Percentiles rank a stretch among this genome's conserved stretches.
Evolutionary conservation across 2,888 invertebrate genomes (phyloP).

Genomic region (Rhamphomyia laevipes): DNA sequence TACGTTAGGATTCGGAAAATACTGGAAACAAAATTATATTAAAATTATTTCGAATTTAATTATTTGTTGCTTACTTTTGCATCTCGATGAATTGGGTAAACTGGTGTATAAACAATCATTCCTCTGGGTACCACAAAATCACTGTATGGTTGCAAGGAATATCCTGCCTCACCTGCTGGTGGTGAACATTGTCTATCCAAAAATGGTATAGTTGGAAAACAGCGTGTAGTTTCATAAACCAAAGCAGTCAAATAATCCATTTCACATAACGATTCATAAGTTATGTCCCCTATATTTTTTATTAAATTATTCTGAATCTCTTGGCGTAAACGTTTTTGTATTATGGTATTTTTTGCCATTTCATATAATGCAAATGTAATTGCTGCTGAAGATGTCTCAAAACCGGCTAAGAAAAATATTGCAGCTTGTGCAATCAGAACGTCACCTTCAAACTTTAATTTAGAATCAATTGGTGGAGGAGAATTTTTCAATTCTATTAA

Average conservation of each 20-base stretch:
- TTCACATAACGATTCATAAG: constrained; percentile 36
- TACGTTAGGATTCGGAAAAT: background rate
- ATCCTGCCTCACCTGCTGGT: constrained; percentile 17
- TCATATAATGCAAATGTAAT: constrained; percentile 37
- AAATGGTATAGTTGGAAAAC: constrained; percentile 34
- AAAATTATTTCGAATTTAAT: background rate
- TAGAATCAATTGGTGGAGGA: constrained; percentile 8
- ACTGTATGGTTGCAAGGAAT: constrained; percentile 27
- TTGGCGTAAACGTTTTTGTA: constrained; percentile 33
- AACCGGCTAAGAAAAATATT: constrained; percentile 33
- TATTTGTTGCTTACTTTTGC: constrained; percentile 23
- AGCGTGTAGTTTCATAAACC: constrained; percentile 29
- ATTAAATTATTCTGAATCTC: constrained; percentile 35
- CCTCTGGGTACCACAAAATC: constrained; percentile 26
- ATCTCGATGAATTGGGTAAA: constrained; percentile 31
- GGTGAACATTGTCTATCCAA: constrained; percentile 32
- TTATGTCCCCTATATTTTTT: constrained; percentile 29
- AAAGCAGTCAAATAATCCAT: constrained; percentile 39
- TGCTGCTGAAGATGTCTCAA: constrained; percentile 36
- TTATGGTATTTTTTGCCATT: constrained; percentile 31
- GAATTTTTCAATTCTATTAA: constrained; percentile 29
- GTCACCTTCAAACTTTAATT: constrained; percentile 23
- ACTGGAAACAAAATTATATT: constrained; percentile 17
- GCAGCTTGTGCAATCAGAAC: constrained; percentile 32
- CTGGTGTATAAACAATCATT: constrained; percentile 31